These are phyloP conservation scores for Crenichthys baileyi DNA, from an alignment of 2,797 vertebrate species.

Conservation along the genomic window DNA sequence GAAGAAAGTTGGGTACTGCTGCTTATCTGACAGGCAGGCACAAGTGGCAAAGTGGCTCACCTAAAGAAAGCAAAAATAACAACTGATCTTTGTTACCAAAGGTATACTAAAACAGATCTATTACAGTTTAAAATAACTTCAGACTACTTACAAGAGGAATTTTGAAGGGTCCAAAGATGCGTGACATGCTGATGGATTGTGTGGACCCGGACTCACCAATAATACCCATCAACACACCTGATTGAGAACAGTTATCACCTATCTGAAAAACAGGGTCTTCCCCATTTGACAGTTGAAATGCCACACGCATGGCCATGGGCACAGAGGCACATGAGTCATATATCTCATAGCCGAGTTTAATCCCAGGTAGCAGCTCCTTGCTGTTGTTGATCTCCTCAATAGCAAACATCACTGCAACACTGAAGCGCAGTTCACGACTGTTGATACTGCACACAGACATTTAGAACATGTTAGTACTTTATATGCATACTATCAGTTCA, in stretches of 20 bases:
- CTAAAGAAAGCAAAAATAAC: conserved; percentile 36
- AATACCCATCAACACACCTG: conserved; percentile 44
- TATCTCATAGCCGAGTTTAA: conserved; percentile 65
- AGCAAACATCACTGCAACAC: conserved; percentile 61
- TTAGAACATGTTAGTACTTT: background rate
- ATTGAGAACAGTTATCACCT: conserved; percentile 32
- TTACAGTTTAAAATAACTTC: background rate
- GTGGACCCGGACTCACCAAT: conserved; percentile 74
- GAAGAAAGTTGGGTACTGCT: conserved; percentile 76
- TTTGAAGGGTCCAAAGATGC: conserved; percentile 39
- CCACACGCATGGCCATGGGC: conserved; percentile 41
- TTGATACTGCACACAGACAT: conserved; percentile 25
- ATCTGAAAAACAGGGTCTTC: background rate
- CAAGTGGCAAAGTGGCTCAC: conserved; percentile 80
- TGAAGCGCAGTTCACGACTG: conserved; percentile 57
- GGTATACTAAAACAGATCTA: too few species aligned
- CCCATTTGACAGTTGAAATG: conserved; percentile 60
- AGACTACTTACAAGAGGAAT: conserved; percentile 67
- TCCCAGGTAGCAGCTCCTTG: conserved; percentile 51
- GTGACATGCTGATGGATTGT: conserved; percentile 64
- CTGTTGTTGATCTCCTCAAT: conserved; percentile 72
- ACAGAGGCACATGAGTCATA: conserved; percentile 66
- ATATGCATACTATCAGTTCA: background rate
- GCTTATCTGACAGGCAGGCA: conserved; percentile 77
- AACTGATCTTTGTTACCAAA: background rate